Base-by-base conservation (phyloP, 1,140 invertebrate species). In the Batillaria attramentaria region DNA sequence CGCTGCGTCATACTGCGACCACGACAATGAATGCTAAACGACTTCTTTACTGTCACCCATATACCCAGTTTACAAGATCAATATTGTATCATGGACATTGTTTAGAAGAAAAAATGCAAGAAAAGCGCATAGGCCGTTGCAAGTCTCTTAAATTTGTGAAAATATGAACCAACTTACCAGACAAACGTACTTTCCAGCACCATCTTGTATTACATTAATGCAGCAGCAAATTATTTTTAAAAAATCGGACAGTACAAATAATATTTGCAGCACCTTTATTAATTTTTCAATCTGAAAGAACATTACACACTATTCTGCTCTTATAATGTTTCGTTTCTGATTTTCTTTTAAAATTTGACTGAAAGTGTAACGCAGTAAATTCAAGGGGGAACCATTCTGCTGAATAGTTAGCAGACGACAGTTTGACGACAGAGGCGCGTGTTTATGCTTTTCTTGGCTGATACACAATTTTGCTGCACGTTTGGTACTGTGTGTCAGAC, bases 111-210 rank as follows among this genome's bases (percentile, higher is more conserved):
- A n/a, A n/a, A n/a, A n/a, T n/a, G n/a, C n/a, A n/a, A n/a, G n/a
- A n/a, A n/a, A n/a, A n/a, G n/a, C n/a, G n/a, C n/a, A n/a, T n/a
- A n/a, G n/a, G n/a, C n/a, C n/a, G n/a, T n/a, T n/a, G n/a, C n/a
- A n/a, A n/a, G n/a, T n/a, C n/a, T n/a, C n/a, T n/a, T n/a, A n/a
- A n/a, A n/a, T n/a, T n/a, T n/a, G n/a, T n/a, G n/a, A n/a, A n/a
- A n/a, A n/a, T n/a, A n/a, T n/a, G n/a, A n/a, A n/a, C 79, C 79
- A 85, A 89, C 92, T 94, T 93, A 96, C 95, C 97, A 98, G 92
- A 98, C 97, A 94, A 98, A 97, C 89, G 97, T 98, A 95, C 97
- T 98, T 94, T 98, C 97, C 79, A 98, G 93, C 89, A 97, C 97
- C 97, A 98, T 98, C 92, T 94, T 96, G 84, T 20, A 42, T 75